These are phyloP conservation scores for Hydra vulgaris DNA, from an alignment of 30 jellyfish, hydroid and myxozoan species.

Conservation along the genomic window DNA sequence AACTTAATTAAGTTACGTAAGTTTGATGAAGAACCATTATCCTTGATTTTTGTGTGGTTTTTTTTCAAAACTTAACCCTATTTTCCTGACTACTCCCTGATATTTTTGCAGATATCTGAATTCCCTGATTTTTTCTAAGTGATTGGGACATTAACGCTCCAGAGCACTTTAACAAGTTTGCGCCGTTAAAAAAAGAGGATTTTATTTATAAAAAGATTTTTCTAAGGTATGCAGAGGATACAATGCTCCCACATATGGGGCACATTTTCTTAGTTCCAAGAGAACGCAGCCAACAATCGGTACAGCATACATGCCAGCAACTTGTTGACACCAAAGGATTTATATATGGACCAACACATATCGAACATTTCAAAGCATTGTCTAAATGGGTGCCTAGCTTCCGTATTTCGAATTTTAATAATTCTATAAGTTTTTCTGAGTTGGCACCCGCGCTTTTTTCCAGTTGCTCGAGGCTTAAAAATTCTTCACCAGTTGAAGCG, in stretches of 20 bases:
- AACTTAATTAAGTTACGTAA: too few species aligned
- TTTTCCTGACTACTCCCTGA: too few species aligned
- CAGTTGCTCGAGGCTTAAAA: background rate
- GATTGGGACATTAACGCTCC: too few species aligned
- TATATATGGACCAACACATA: conserved; percentile 53
- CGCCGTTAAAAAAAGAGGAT: too few species aligned
- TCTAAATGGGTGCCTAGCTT: conserved; percentile 5
- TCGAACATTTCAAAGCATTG: conserved; percentile 20
- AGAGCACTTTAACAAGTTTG: too few species aligned
- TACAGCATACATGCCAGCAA: conserved; percentile 95
- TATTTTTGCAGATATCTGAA: too few species aligned
- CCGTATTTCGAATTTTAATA: background rate
- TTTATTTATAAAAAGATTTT: conserved; percentile 48
- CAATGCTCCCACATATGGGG: conserved; percentile 77
- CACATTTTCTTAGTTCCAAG: conserved; percentile 92
- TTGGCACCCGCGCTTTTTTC: conserved; percentile 9
- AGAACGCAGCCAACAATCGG: conserved; percentile 91
- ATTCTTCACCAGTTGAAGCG: background rate
- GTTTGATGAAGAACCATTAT: too few species aligned
- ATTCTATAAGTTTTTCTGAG: background rate
- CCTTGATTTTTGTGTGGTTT: too few species aligned
- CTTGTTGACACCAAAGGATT: conserved; percentile 72
- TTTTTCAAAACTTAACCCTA: too few species aligned
- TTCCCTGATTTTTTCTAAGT: too few species aligned
- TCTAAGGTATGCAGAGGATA: conserved; percentile 72